These are phyloP conservation scores for Myiothlypis coronata DNA, from an alignment of 2,797 vertebrate species.

Conservation along the genomic window DNA sequence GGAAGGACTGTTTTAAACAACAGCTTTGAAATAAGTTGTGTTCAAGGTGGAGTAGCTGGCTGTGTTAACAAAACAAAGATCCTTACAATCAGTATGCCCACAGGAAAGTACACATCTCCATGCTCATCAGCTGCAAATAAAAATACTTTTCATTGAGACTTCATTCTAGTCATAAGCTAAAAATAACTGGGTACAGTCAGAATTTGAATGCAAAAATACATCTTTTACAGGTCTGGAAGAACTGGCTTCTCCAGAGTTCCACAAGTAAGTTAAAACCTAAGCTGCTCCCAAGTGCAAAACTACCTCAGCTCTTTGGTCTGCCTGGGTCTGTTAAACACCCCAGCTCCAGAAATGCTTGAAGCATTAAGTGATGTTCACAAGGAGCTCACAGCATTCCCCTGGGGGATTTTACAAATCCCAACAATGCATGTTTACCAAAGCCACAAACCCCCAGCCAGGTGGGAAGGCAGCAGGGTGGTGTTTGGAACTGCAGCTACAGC, in stretches of 20 bases:
- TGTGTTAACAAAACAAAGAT: background rate
- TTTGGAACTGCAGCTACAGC: background rate
- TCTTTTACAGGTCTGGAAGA: background rate
- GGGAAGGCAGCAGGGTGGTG: background rate
- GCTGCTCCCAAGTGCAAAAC: background rate
- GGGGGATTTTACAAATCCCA: background rate
- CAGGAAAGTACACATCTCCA: background rate
- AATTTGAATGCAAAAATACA: background rate
- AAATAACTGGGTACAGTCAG: background rate
- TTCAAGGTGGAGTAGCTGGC: background rate
- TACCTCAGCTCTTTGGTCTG: background rate
- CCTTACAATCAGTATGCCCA: background rate
- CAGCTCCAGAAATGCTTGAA: background rate
- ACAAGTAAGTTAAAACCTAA: background rate
- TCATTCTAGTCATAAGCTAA: background rate
- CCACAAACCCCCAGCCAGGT: background rate
- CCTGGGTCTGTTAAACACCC: accelerated
- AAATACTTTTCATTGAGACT: background rate
- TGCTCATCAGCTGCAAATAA: background rate
- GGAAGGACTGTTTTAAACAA: background rate
- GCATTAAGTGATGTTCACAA: background rate
- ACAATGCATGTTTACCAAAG: background rate
- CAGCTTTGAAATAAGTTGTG: background rate
- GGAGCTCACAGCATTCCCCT: background rate
- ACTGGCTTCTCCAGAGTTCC: background rate